Base-by-base conservation (phyloP, 2,797 vertebrate genomes). In the Harpagifer antarcticus region DNA sequence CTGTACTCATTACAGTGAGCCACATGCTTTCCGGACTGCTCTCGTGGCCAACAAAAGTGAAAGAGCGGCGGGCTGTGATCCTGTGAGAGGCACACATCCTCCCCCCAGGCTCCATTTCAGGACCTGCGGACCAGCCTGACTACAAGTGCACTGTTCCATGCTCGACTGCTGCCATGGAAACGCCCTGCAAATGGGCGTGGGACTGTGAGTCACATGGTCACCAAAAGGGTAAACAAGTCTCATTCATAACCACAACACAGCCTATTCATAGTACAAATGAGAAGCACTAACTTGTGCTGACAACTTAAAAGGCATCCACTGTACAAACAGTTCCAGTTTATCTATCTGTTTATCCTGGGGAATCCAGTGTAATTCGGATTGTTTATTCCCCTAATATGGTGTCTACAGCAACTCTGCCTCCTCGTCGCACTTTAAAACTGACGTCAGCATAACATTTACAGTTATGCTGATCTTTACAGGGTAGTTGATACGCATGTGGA, bases 191-290 rank as follows among this genome's bases (percentile, higher is more conserved):
- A 93, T 92, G 91, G 92, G 91, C 62, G 93, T 92, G 89, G 90
- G 92, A 89, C 89, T 78, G 75, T 59, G 85, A 90, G 91, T 95
- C 94, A 95, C 93, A 88, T 94, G 95, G 90, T 86, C 89, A 84
- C 56, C 66, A 68, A 89, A 90, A 89, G 89, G 83, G 91, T 95
- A 95, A 95, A 96, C 93, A 95, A 90, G 91, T 79, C 93, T 93
- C 93, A 94, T 95, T 96, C 94, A 95, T 91, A 91, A 94, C 89
- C 80, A 33, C 86, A 76, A 64, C 84, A 79, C 76, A 68, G 72
- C 55, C 85, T 72, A 65, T 76, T 78, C 76, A 87, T 76, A 84
- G 83, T 61, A 76, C 60, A 23, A 81, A 81, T 27, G 50, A 74
- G 63, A 66, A 63, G 56, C 60, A 57, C 23, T 1, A 57, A 75